Conservation (phyloP, 2,113 vertebrate species). For the Nycticorax nycticorax region DNA sequence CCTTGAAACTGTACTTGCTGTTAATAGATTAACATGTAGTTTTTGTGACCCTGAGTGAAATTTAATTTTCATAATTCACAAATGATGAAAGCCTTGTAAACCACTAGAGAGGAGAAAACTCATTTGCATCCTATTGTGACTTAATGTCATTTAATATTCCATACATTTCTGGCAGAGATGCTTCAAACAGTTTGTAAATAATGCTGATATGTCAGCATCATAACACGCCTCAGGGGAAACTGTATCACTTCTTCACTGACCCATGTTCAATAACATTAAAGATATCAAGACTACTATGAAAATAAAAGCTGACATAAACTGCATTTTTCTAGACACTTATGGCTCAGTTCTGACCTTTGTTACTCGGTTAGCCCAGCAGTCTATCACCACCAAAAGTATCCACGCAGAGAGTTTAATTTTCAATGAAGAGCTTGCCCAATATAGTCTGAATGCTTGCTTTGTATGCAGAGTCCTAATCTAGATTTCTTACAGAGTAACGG, state of each 20-base stretch:
- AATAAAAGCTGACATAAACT: not conserved
- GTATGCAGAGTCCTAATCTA: not conserved
- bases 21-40: not conserved
- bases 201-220: not conserved
- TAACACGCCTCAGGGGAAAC: not conserved
- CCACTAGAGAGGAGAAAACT: slow-evolving; percentile 4
- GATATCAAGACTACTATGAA: not conserved
- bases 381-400: not conserved
- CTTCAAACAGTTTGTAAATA: not conserved
- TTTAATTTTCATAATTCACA: slow-evolving; percentile 13
- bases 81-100: not conserved
- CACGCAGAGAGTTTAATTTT: not conserved
- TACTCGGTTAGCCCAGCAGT: not conserved
- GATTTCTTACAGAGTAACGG: not conserved
- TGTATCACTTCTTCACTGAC: not conserved
- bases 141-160: slow-evolving; percentile 13
- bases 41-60: not conserved
- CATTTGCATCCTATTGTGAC: slow-evolving; percentile 16
- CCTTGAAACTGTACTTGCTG: slow-evolving; percentile 14
- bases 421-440: not conserved
- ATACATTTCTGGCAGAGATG: not conserved
- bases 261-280: not conserved
- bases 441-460: not conserved
- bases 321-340: not conserved
- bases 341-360: not conserved